Base-by-base conservation (phyloP, 2,888 invertebrate genomes). In the Sturmia bella region DNA sequence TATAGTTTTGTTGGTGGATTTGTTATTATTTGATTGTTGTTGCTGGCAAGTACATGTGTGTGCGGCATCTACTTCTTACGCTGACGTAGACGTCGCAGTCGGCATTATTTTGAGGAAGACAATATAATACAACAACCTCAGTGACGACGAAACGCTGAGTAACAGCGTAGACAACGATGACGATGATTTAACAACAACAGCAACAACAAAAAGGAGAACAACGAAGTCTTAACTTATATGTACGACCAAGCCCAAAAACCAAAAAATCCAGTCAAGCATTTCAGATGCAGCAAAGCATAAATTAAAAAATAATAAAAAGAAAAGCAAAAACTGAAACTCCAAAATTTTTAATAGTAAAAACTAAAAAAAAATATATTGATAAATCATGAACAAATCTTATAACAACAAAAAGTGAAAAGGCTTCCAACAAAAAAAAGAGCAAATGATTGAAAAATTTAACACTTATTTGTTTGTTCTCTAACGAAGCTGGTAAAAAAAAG, bases 231-330 rank as follows among this genome's bases (percentile, higher is more conserved):
- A 69, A 64, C 68, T 80, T 80, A 57, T 59, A 48, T 75, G 78
- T 75, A 76, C 66, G 82, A 86, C 88, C 89, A 88, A 89, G 88
- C 88, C 88, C 89, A 88, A 87, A 89, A 88, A 87, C 78, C 82
- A 82, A 82, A 69, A 76, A 78, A 68, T 87, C 86, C 87, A 87
- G 85, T 87, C 85, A 87, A 87, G 85, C 87, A 86, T 87, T 86
- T 83, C 83, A 73, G 84, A 83, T 82, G 80, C 76, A 84, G 74
- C 83, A 64, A 78, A 83, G 77, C 82, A 80, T 77, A 74, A 72
- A 68, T 68, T 32, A 80, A 75, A 74, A 66, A 78, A 61, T 48
- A 21, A 56, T 68, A 66, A 63, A n/a, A 70, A 72, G 48, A 9
- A 15, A 83, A 81, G 3, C 64, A 76, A 77, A n/a, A 79, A 43